These are phyloP conservation scores for Drosophila multiciliata DNA, from an alignment of 2,888 invertebrate genomes.

Conservation along the genomic window DNA sequence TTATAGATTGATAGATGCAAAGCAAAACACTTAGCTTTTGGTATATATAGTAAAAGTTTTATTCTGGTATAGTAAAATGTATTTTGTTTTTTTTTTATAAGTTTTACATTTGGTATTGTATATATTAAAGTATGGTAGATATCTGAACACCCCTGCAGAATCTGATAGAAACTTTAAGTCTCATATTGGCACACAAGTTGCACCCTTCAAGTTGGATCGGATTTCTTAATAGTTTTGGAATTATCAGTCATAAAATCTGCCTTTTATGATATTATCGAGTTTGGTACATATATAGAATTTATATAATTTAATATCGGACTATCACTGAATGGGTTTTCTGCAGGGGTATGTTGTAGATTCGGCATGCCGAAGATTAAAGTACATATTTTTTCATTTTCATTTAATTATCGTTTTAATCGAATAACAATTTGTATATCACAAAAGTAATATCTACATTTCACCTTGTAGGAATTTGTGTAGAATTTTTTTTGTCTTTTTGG, in stretches of 20 bases:
- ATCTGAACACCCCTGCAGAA: slow-evolving; percentile 59
- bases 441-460: slow-evolving; percentile 81
- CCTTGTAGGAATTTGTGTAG: slow-evolving; percentile 78
- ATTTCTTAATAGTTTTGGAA: slow-evolving; percentile 37
- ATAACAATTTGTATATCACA: slow-evolving; percentile 77
- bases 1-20: neutral
- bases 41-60: slow-evolving; percentile 66
- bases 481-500: slow-evolving; percentile 40
- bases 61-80: slow-evolving; percentile 67
- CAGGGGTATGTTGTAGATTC: slow-evolving; percentile 44
- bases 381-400: slow-evolving; percentile 26
- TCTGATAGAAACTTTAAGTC: slow-evolving; percentile 12
- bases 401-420: slow-evolving; percentile 63
- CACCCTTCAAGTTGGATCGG: slow-evolving; percentile 41
- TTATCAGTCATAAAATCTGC: slow-evolving; percentile 36
- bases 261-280: slow-evolving; percentile 42
- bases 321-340: slow-evolving; percentile 25
- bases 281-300: slow-evolving; percentile 23
- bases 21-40: slow-evolving; percentile 9
- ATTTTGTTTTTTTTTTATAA: slow-evolving; percentile 54
- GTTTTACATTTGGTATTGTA: slow-evolving; percentile 61
- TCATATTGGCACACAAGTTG: slow-evolving; percentile 24
- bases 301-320: slow-evolving; percentile 10
- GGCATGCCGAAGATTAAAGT: slow-evolving; percentile 41
- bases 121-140: slow-evolving; percentile 62